Evolutionary conservation across 2,797 vertebrate species (phyloP).

Genomic region (Gadopsis marmoratus): DNA sequence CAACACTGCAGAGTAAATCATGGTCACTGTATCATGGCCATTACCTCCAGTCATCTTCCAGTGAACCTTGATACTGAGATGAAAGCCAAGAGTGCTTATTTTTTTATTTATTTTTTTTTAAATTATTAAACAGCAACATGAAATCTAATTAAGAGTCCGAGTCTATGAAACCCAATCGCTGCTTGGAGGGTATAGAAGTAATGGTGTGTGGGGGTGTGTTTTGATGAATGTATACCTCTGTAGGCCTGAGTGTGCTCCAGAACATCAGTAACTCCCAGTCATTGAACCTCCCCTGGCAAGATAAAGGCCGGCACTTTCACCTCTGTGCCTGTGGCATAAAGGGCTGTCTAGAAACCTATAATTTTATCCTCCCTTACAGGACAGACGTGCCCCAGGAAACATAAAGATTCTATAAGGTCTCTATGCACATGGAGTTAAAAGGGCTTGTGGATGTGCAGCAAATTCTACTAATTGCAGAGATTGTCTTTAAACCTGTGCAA

Average conservation of each 20-base stretch:
- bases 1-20: conserved; percentile 43
- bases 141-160: conserved; percentile 77
- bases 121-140: conserved; percentile 83
- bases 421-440: background rate
- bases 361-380: conserved; percentile 41
- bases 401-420: background rate
- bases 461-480: background rate
- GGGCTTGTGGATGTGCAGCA: background rate
- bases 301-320: conserved; percentile 49
- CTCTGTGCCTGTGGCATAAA: conserved; percentile 33
- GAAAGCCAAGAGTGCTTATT: conserved; percentile 64
- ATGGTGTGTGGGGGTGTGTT: conserved; percentile 52
- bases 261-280: conserved; percentile 28
- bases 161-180: conserved; percentile 67
- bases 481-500: background rate
- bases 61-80: conserved; percentile 59
- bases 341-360: conserved; percentile 45
- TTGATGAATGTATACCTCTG: conserved; percentile 72
- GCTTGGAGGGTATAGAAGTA: conserved; percentile 69
- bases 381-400: conserved; percentile 24
- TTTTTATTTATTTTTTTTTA: conserved; percentile 8
- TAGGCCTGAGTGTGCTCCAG: conserved; percentile 27
- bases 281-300: conserved; percentile 46
- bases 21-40: conserved; percentile 5
- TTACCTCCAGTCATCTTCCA: conserved; percentile 58